Evolutionary conservation across 2,797 vertebrate species (phyloP), one percentile per base, ranked within the genome.

Genomic region (Tokudaia muenninki): DNA sequence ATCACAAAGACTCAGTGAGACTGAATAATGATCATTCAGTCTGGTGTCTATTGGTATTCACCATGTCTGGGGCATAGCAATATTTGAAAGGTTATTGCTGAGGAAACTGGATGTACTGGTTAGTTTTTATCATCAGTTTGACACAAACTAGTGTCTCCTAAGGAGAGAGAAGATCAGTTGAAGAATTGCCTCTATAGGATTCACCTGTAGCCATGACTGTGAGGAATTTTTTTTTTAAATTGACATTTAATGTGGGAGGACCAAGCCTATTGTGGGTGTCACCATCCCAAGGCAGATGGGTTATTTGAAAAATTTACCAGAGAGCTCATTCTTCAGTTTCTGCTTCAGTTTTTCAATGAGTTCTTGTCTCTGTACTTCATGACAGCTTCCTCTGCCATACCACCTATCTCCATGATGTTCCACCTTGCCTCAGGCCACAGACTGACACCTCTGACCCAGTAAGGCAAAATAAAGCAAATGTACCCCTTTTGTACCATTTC

Each of bases 1-100:
- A 17, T 6, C 16, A 1, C 6, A n/a, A 19, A 24, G 22, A 34
- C 17, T 50, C 9, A 21, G 4, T 3, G 2, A 26, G 6, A 19
- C 3, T 4, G 29, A 24, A 17, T 31, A 17, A 63, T 4, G 3
- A 1, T 4, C 0, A 50, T 13, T 44, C 41, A 41, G 41, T 22
- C 63, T 22, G 26, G 10, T 41, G 4, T 83, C 87, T 21, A 19
- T 37, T 47, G 6, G 0, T 57, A 1, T 1, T 55, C 29, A 19
- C 52, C 6, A 5, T 1, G 13, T 79, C 61, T 24, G 31, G 82
- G 59, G 41, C 47, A n/a, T 44, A 44, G n/a, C 6, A 0, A 47
- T 6, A 3, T 16, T 17, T 55, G 47, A 61, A 70, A 87, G 44
- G 21, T 24, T 52, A 31, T 44, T 47, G 44, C 31, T 52, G n/a